Percentiles rank a stretch among this genome's conserved stretches.
Conservation (phyloP, 2,113 vertebrate genomes). For the Semicossyphus pulcher region DNA sequence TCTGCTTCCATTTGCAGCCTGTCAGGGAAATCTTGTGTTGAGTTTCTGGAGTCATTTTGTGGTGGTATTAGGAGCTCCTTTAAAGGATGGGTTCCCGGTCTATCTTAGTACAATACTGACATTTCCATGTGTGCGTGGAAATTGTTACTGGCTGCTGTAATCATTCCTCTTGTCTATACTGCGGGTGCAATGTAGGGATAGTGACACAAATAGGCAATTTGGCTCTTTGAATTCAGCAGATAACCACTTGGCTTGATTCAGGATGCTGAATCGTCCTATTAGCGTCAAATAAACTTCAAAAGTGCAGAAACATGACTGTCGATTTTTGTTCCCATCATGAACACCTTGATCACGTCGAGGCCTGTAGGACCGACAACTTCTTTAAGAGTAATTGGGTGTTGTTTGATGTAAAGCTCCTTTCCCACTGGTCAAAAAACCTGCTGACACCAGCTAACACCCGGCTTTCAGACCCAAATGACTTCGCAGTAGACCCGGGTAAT, state of each 20-base stretch:
- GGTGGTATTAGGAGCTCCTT: slow-evolving; percentile 1
- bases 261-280: neutral
- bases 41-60: slow-evolving; percentile 32
- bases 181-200: neutral
- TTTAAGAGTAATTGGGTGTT: too few relatives aligned
- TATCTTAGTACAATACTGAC: neutral
- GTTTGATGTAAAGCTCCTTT: too few relatives aligned
- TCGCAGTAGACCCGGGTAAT: too few relatives aligned
- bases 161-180: neutral
- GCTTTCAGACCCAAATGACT: too few relatives aligned
- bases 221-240: neutral
- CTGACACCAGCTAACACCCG: too few relatives aligned
- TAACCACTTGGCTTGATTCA: neutral
- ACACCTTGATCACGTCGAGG: too few relatives aligned
- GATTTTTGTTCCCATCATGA: too few relatives aligned
- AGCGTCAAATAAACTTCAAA: slow-evolving; percentile 11
- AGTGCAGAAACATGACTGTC: neutral
- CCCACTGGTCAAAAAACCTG: too few relatives aligned
- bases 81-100: neutral
- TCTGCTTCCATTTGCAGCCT: slow-evolving; percentile 49
- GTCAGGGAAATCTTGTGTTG: slow-evolving; percentile 35
- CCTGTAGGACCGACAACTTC: too few relatives aligned
- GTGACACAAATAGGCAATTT: neutral
- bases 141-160: slow-evolving; percentile 5
- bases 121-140: slow-evolving; percentile 1